Base-by-base conservation (phyloP, 2,113 vertebrate species). In the Amazona guildingii region DNA sequence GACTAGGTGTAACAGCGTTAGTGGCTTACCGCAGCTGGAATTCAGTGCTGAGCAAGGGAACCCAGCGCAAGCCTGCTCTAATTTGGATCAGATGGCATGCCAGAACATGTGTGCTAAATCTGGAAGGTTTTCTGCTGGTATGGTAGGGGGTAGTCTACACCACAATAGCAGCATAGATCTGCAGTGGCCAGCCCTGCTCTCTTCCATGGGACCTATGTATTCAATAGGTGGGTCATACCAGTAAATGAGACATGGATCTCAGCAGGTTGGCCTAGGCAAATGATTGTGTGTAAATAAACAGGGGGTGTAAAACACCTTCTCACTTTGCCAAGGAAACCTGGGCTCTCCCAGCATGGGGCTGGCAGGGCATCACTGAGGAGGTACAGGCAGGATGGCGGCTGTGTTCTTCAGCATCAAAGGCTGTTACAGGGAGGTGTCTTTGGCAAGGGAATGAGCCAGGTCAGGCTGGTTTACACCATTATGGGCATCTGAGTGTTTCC, bases 81-180 rank as follows among this genome's bases (percentile, higher is more conserved):
- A 95, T 95, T 76, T 76, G 81, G 93, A 93, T 96, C 97, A 96
- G 92, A 94, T 93, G 95, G 88, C 79, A 55, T 46, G 75, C 57
- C 73, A 83, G 63, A 80, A 88, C 61, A 84, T 24, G 86, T 84
- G 94, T 1, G 25, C 76, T 57, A n/a, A 70, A 67, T 69, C 90
- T 91, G 84, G 82, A 61, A 76, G 64, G 76, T 23, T 69, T 88
- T 90, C 68, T 44, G 21, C 2, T 63, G 83, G 21, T 33, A 31
- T 62, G 72, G 76, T 5, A 31, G 77, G 31, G 88, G 80, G 62
- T 44, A 61, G 51, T 17, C 78, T 49, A 5, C 62, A 21, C 61
- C 82, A 72, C 76, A 54, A 52, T 0, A 82, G 76, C 14, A 7
- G 81, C 75, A 66, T 7, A 62, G 86, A 64, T 62, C 19, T 37